Base-by-base conservation (phyloP, 2,888 invertebrate species). In the Nomada lathburiana region DNA sequence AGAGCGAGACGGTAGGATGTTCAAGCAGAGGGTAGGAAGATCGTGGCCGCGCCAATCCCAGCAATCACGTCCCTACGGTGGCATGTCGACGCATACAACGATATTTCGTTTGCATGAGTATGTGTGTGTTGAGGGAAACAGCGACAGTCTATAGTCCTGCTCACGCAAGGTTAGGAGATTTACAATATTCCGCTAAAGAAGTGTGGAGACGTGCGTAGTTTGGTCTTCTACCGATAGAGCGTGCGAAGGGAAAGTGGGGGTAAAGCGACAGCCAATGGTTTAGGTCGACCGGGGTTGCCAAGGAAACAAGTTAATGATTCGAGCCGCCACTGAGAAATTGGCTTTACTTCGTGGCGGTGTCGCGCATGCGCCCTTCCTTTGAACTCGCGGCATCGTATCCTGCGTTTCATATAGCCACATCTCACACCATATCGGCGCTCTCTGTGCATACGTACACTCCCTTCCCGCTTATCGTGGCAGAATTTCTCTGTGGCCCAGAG, bases 221-320 rank as follows among this genome's bases (percentile, higher is more conserved):
- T 87, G 77, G 75, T 69, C 83, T 86, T 82, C 81, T 76, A 87
- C 88, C 87, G 88, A 79, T 83, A 83, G 87, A 85, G 84, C 83
- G 79, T 81, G 53, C 79, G 26, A 53, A 72, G 80, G 86, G 68
- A 80, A 64, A 82, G 90, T 87, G 89, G 91, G 91, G 89, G 87
- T 7, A 65, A 81, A 79, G 80, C 73, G 80, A 76, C 91, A 90
- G 88, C 94, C 94, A 94, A 94, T 94, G 91, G 91, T 89, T 89
- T 90, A 89, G 89, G 90, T 88, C 88, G 88, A 86, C 76, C 86
- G 84, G 91, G 90, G 94, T 94, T 94, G 93, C 93, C 93, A 92
- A 89, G 94, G 93, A 90, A 93, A 93, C 94, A 93, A 92, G 92
- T 93, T 93, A 93, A 94, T 93, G 93, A 94, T 93, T 94, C 93